Conservation (phyloP, 2,113 vertebrate species). For the Ophiodon elongatus region DNA sequence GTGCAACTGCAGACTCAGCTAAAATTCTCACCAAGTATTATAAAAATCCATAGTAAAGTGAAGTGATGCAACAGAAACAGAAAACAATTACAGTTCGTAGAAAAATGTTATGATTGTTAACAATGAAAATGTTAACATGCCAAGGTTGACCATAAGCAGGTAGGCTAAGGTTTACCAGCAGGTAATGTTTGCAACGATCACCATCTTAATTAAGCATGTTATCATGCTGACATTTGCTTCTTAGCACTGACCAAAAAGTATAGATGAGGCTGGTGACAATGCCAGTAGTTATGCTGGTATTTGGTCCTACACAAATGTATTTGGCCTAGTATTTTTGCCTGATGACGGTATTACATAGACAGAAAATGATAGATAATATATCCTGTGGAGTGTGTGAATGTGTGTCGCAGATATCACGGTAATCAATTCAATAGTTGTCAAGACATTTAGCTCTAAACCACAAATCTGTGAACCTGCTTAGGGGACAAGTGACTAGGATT, state of each 20-base stretch:
- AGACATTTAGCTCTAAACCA: background rate
- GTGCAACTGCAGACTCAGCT: slow-evolving; percentile 4
- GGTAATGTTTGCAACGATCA: background rate
- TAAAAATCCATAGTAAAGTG: background rate
- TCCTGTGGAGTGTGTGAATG: background rate
- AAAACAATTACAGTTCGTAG: background rate
- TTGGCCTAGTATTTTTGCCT: background rate
- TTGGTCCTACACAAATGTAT: background rate
- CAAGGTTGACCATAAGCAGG: background rate
- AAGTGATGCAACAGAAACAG: background rate
- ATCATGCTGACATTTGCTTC: background rate
- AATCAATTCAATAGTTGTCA: background rate
- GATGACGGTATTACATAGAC: background rate
- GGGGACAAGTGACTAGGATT: background rate
- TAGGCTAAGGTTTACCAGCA: background rate
- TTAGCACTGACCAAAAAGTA: background rate
- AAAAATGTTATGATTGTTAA: background rate
- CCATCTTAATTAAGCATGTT: background rate
- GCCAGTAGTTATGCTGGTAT: background rate
- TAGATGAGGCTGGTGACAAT: background rate
- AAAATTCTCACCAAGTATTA: background rate
- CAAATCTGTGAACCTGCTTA: background rate
- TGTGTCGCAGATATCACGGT: background rate
- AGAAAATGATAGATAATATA: background rate
- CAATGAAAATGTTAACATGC: background rate